These are phyloP conservation scores for Noctua fimbriata DNA, from an alignment of 2,888 invertebrate genomes.

Conservation along the genomic window DNA sequence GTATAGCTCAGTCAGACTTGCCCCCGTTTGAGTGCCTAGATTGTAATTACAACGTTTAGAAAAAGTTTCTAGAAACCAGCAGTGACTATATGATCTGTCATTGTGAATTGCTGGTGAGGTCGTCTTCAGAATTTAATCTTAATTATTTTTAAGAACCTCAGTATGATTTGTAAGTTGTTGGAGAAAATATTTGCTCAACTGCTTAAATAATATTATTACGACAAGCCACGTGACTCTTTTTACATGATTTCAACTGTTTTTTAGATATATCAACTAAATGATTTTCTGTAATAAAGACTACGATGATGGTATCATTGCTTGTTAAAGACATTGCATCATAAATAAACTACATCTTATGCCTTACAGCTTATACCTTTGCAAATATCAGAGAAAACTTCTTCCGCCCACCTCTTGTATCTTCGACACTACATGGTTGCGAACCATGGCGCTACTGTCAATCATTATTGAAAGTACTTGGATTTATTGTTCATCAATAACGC, in stretches of 20 bases:
- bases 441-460: slow-evolving; percentile 70
- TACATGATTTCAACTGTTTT: not conserved
- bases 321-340: not conserved
- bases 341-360: not conserved
- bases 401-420: slow-evolving; percentile 30
- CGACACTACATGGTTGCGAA: slow-evolving; percentile 38
- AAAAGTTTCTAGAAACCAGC: not conserved
- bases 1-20: not conserved
- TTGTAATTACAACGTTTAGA: not conserved
- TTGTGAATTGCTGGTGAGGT: not conserved
- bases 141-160: not conserved
- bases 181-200: not conserved
- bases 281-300: not conserved
- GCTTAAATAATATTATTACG: not conserved
- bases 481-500: slow-evolving; percentile 71
- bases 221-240: not conserved
- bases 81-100: not conserved
- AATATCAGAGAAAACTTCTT: not conserved
- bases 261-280: not conserved
- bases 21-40: not conserved
- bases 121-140: not conserved
- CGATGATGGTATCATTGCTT: not conserved
- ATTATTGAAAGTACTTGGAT: slow-evolving; percentile 67
- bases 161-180: not conserved
- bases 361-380: not conserved